Evolutionary conservation across 2,797 vertebrate species (phyloP), one percentile per base, ranked within the genome.

Genomic region (Rhabdophis nuchalis): DNA sequence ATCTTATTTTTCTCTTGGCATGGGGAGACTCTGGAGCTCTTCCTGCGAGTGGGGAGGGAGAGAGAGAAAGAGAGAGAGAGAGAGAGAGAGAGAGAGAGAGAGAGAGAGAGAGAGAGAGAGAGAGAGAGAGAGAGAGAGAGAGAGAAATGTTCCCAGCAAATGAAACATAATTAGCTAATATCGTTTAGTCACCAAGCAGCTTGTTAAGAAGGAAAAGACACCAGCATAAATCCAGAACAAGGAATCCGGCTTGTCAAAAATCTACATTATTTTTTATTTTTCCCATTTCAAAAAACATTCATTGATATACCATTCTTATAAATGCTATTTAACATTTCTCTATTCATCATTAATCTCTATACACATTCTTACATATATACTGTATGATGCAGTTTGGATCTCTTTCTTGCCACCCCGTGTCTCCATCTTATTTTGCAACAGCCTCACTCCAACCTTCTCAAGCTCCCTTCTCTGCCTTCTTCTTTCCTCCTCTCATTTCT

Each of bases 31-130:
- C 27, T 53, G 29, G 85, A 53, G 50, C 27, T 16, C 27, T 16
- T 27, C 72, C 20, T 5, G 8, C 3, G 5, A 32, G 61, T n/a
- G n/a, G 2, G 5, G 0, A 9, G 20, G 7, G 3, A 2, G 0
- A 3, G 18, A 0, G 6, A 2, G 32, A 18, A 3, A 7, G 9
- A 77, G 29, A 18, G n/a, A 53, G 29, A 56, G 29, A 82, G 16
- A 18, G n/a, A 53, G 29, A 56, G 16, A 53, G 6, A 2, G 32
- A 18, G 7, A 7, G 9, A 77, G 29, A 18, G n/a, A 53, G 29
- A 56, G 29, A 82, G 16, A 18, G n/a, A 53, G 29, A 56, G 16
- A 53, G 0, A 9, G 20, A 2, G 3, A 2, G 0, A 3, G 18
- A 0, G 6, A 2, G 32, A 18, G 7, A 7, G 9, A 77, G 29